These are phyloP conservation scores for Trachemys scripta DNA, from an alignment of 2,113 vertebrate species.

Conservation along the genomic window DNA sequence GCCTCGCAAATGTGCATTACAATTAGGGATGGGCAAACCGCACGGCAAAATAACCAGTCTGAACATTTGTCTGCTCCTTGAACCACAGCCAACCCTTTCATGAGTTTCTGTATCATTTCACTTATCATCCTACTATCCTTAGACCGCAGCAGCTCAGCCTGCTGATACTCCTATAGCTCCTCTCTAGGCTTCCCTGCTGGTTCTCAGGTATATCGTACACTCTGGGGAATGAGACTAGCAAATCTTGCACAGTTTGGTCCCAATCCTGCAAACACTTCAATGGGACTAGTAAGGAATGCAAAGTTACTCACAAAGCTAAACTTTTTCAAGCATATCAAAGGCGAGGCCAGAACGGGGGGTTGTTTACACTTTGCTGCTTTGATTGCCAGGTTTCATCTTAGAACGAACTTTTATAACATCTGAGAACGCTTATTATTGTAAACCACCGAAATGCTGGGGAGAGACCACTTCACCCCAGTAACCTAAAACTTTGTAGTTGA, in stretches of 20 bases:
- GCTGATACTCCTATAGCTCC: neutral
- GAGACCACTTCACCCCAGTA: fast-evolving
- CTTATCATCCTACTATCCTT: neutral
- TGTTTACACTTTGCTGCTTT: fast-evolving
- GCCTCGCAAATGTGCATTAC: neutral
- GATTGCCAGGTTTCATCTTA: neutral
- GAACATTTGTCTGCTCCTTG: neutral
- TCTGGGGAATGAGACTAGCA: too few species aligned
- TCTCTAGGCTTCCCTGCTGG: neutral
- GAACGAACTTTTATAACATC: fast-evolving
- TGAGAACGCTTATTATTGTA: neutral
- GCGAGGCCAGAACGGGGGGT: slow-evolving; percentile 10
- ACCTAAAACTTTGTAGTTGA: neutral
- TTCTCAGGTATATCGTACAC: too few species aligned
- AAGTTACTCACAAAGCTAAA: neutral
- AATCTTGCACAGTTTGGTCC: neutral
- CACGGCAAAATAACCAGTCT: neutral
- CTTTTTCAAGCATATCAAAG: neutral
- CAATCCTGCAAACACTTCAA: slow-evolving; percentile 33
- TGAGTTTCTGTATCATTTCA: neutral
- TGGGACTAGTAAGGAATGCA: neutral
- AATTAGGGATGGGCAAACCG: neutral
- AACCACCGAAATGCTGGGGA: fast-evolving
- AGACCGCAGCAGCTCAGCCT: neutral
- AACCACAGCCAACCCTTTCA: neutral